Base-by-base conservation (phyloP, 2,113 vertebrate genomes). In the Miniopterus natalensis region DNA sequence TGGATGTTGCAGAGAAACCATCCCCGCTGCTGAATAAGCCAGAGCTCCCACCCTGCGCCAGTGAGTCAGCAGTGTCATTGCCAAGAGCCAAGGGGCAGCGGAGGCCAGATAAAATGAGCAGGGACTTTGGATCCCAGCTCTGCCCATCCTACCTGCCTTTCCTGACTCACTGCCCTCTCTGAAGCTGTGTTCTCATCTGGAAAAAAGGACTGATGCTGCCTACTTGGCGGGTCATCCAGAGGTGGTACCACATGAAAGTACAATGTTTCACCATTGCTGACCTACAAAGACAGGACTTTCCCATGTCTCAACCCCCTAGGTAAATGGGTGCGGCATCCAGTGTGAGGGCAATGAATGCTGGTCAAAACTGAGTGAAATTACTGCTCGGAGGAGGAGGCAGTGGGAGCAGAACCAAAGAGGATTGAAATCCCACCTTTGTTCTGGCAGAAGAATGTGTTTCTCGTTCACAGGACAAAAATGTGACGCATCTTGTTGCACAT, bases 401-500 rank as follows among this genome's bases (percentile, higher is more conserved):
- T 1, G 0, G 20, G 1, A 25, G 53, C 12, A 4, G 51, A 20
- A 11, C 11, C 0, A 0, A 65, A 21, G 20, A 13, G 51, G 21
- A 63, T 6, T 5, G 8, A 47, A 73, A 40, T 12, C 15, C 31
- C 68, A 20, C 47, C n/a, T 57, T 79, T 20, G 31, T 3, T 49
- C 53, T 1, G 21, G 15, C 49, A 66, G 17, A 9, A 66, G 17
- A 9, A 36, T 5, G 23, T 10, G n/a, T 49, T 51, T 11, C 55
- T 90, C 85, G 12, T 5, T 42, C 25, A 0, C 1, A 14, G 55
- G 63, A 53, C 40, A 85, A 65, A 36, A 75, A 65, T 0, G 1
- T 12, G 42, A 84, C 63, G 8, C 12, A 7, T 8, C 31, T 53
- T 5, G 15, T 6, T 5, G 17, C 11, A n/a, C 11, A 6, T 2